Percentiles rank a stretch among this genome's conserved stretches.
These are phyloP conservation scores for Cydia amplana DNA, from an alignment of 1,140 invertebrate genomes.

Conservation along the genomic window DNA sequence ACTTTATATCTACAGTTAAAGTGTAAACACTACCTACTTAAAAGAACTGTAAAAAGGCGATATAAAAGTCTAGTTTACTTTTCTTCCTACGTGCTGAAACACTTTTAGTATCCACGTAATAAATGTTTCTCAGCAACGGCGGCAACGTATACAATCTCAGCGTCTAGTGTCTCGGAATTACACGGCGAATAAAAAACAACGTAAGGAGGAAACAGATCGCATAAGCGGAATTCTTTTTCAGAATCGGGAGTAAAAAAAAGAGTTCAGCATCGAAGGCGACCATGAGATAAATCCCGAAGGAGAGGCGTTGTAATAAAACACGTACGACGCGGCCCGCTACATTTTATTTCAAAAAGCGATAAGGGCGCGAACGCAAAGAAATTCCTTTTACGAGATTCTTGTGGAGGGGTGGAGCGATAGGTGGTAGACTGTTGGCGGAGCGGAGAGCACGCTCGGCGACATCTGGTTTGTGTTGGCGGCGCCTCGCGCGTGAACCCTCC, in stretches of 20 bases:
- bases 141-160: slow-evolving; percentile 18
- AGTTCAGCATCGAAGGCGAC: slow-evolving; percentile 52
- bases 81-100: slow-evolving; percentile 8
- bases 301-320: slow-evolving; percentile 74
- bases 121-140: not conserved
- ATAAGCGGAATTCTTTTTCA: slow-evolving; percentile 50
- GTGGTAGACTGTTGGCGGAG: slow-evolving; percentile 36
- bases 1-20: not conserved
- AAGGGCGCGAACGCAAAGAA: slow-evolving; percentile 63
- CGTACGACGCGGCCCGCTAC: slow-evolving; percentile 66
- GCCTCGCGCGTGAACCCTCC: slow-evolving; percentile 43
- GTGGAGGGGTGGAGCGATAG: slow-evolving; percentile 46
- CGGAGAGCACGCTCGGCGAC: slow-evolving; percentile 54
- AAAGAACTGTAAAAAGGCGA: not conserved
- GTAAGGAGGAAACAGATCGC: slow-evolving; percentile 45
- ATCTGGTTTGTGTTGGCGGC: slow-evolving; percentile 66
- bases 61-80: not conserved
- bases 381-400: slow-evolving; percentile 75
- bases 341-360: slow-evolving; percentile 78
- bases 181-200: slow-evolving; percentile 35
- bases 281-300: slow-evolving; percentile 72
- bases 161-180: slow-evolving; percentile 23
- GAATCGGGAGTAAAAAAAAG: slow-evolving; percentile 52
- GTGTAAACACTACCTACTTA: not conserved
- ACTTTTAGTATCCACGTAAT: slow-evolving; percentile 13